Conservation (phyloP, 2,113 vertebrate species). For the Ctenodactylus gundi region DNA sequence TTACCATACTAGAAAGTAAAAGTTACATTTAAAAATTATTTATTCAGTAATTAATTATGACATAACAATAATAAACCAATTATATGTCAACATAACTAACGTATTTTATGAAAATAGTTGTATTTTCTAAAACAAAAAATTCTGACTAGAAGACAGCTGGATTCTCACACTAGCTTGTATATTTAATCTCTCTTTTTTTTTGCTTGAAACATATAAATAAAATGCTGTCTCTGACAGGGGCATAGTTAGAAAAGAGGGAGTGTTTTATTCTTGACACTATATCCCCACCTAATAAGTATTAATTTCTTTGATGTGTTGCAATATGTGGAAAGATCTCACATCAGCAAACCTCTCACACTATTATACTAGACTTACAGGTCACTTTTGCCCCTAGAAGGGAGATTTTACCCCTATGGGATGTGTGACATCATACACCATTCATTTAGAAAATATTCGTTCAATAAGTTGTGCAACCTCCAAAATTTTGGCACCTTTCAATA, state of each 20-base stretch:
- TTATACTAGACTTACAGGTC: background rate
- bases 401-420: background rate
- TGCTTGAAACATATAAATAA: background rate
- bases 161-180: background rate
- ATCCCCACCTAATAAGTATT: background rate
- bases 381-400: background rate
- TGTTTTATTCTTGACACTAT: background rate
- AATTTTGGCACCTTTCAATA: background rate
- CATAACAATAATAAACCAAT: background rate
- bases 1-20: background rate
- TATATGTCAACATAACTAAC: background rate
- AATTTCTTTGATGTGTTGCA: background rate
- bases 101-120: background rate
- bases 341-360: background rate
- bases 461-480: background rate
- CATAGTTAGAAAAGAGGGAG: background rate
- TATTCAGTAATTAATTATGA: background rate
- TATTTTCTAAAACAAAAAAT: background rate
- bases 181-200: constrained; percentile 7
- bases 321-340: background rate
- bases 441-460: background rate
- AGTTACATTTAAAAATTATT: background rate
- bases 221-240: background rate
- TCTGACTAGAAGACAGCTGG: background rate
- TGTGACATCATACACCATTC: background rate